These are phyloP conservation scores for Leptinotarsa rubiginosa DNA, from an alignment of 2,888 invertebrate species.

Conservation along the genomic window DNA sequence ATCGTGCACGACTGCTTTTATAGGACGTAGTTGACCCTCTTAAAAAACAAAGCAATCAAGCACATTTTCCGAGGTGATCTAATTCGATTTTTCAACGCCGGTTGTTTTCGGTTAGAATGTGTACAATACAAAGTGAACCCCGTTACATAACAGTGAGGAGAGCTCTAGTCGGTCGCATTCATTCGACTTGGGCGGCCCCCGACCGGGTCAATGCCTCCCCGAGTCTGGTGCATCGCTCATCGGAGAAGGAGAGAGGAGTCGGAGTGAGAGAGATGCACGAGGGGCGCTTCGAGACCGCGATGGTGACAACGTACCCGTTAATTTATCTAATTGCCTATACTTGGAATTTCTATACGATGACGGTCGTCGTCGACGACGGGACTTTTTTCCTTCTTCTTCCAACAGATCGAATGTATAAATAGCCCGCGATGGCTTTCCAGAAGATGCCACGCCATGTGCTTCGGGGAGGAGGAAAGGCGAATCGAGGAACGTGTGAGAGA, in stretches of 20 bases:
- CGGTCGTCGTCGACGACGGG: slow-evolving; percentile 22
- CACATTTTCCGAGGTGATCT: too few relatives aligned
- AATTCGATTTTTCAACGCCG: not conserved
- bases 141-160: slow-evolving; percentile 48
- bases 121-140: slow-evolving; percentile 24
- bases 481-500: slow-evolving; percentile 12
- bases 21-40: too few relatives aligned
- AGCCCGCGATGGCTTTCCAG: slow-evolving; percentile 31
- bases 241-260: slow-evolving; percentile 8
- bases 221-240: slow-evolving; percentile 19
- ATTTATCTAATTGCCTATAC: slow-evolving; percentile 50
- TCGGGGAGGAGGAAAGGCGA: not conserved
- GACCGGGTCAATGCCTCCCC: slow-evolving; percentile 54
- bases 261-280: slow-evolving; percentile 9
- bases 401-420: slow-evolving; percentile 38
- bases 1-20: too few relatives aligned
- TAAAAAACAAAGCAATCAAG: too few relatives aligned
- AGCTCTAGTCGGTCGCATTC: slow-evolving; percentile 39
- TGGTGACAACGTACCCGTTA: slow-evolving; percentile 50
- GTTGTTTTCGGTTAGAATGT: slow-evolving; percentile 11
- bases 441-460: slow-evolving; percentile 10
- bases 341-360: slow-evolving; percentile 44
- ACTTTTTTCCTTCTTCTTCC: slow-evolving; percentile 30
- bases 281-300: slow-evolving; percentile 32
- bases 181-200: slow-evolving; percentile 56